Base-by-base conservation (phyloP, 2,797 vertebrate genomes). In the Anomalospiza imberbis region DNA sequence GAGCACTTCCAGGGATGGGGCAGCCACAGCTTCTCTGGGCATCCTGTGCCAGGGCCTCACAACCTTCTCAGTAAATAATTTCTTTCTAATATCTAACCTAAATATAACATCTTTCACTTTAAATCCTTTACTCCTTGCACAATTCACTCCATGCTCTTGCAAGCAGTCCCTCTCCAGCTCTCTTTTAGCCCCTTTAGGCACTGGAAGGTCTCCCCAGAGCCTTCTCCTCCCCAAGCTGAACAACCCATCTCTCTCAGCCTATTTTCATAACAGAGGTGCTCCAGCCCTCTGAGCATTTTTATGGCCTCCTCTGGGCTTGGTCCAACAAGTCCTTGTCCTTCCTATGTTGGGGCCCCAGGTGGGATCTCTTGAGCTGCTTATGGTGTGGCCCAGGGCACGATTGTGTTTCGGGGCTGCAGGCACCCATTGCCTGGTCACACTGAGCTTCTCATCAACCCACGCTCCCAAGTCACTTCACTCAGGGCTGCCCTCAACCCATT, bases 341-440 rank as follows among this genome's bases (percentile, higher is more conserved):
- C 38, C 34, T 19, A 1, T 19, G 7, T 0, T 31, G 29, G 29
- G 12, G 5, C 8, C n/a, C 20, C 57, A 76, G 8, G 12, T 19
- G 20, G 29, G 24, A 44, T 45, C 51, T 34, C 25, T 22, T 20
- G 38, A 34, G 25, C 28, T 62, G 16, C 9, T 44, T 32, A 62
- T 10, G 18, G 15, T 10, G 36, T 19, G 38, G 9, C 12, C 48
- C 50, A 68, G 32, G 9, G n/a, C 32, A 55, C 0, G 0, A 4
- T 0, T 57, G 13, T 7, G 16, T 55, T 68, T 50, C 11, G 50
- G 86, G 55, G 32, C 32, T 89, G 48, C 65, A 48, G 5, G 25
- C 6, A n/a, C 29, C n/a, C 45, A 5, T 3, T 63, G 44, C 29
- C 45, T n/a, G 50, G 4, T 34, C 14, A 13, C 15, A 13, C 0